Base-by-base conservation (phyloP, 2,888 invertebrate genomes). In the Polymixis lichenea region DNA sequence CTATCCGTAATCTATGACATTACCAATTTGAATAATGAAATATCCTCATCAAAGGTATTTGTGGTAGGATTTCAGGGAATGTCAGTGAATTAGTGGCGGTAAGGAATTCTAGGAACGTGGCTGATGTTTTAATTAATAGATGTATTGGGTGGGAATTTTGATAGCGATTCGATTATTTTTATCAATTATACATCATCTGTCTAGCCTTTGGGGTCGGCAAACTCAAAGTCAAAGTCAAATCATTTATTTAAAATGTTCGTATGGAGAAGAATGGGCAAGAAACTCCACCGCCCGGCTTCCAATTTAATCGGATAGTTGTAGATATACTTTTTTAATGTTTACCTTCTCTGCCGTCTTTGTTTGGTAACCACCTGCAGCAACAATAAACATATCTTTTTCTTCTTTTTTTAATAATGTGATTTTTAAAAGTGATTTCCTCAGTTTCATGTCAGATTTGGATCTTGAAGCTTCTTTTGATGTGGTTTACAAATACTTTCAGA, bases 21-120 rank as follows among this genome's bases (percentile, higher is more conserved):
- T 49, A 28, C 11, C 64, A 19, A 69, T 77, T 56, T 78, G 68
- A 68, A 68, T 72, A 67, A 80, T 83, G 61, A 56, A 77, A 68
- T 78, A 51, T 64, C n/a, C n/a, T 53, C n/a, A 55, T 67, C 49
- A 46, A 49, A 53, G 46, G 78, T 58, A 58, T 80, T 66, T 62
- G 78, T 71, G 51, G 2, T 2, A 32, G 69, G 13, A 77, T 72
- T 67, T 46, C 55, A 25, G 17, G 43, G 69, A 69, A 82, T 60
- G 11, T 55, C 56, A 49, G 51, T 1, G 46, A 66, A 64, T 55
- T 81, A n/a, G 32, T 25, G 28, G 61, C 38, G 51, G n/a, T 72
- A 43, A 80, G 0, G 22, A 64, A 82, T 65, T 68, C 46, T 25
- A 15, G 46, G 64, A 75, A 79, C 55, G n/a, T 25, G 17, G 13